Base-by-base conservation (phyloP, 2,797 vertebrate genomes). In the Coluber constrictor region DNA sequence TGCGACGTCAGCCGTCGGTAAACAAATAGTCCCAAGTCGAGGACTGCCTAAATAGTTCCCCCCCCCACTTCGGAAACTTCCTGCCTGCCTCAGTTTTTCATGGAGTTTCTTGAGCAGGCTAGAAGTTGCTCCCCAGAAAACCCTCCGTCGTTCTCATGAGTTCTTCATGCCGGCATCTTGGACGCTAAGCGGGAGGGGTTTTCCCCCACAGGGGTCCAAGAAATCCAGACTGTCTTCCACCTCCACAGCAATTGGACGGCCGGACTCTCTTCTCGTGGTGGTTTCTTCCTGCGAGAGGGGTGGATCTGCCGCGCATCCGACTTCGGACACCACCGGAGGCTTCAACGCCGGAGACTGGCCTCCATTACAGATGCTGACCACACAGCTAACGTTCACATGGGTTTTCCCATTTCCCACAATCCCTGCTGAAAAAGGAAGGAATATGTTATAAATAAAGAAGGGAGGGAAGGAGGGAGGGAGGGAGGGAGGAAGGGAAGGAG, bases 271-370 rank as follows among this genome's bases (percentile, higher is more conserved):
- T 89, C 91, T 92, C 3, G 91, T 83, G 11, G 94, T 18, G 2
- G 95, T 90, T 89, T 98, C 97, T 94, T 98, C 97, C 96, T 96
- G 95, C 3, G 97, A 97, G 92, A 97, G 94, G 25, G 95, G 96
- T 60, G 96, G 90, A 88, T 96, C 92, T 91, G 87, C 91, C 0
- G 4, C n/a, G 0, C 57, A 4, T 0, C 90, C 90, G 27, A 32
- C 3, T 27, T 94, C 93, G 12, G 5, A 88, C 0, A 0, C 3
- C 0, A 13, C 0, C 89, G 95, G 47, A 27, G 70, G 27, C 0
- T 43, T 86, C 90, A 95, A 96, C 16, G 96, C 96, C 5, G 95
- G 91, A 12, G 95, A 93, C 87, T 96, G 97, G 8, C 97, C 96
- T 0, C 97, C 92, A 27, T 94, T 90, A 3, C 96, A 96, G 0